phyloP scores from a whole-genome alignment of 2,797 vertebrate genomes.

The Megalops cyprinoides region DNA sequence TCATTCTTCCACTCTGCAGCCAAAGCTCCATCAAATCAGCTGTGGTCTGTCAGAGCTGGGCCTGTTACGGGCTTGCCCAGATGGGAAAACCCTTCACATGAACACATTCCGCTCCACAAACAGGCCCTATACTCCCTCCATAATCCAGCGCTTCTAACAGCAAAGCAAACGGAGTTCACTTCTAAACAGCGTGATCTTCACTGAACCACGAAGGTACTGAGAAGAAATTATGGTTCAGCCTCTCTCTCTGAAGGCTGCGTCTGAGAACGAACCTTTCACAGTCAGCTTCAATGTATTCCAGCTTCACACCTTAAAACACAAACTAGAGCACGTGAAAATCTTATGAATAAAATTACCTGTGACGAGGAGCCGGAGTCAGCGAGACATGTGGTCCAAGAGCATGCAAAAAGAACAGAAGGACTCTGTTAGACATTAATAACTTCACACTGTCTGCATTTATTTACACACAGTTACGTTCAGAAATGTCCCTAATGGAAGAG shows the following conservation, averaged over 20 bases:
- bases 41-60: too few relatives aligned
- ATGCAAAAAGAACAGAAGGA: constrained; percentile 13
- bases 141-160: neutral
- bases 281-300: neutral
- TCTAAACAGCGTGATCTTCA: too few relatives aligned
- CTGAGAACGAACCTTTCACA: neutral
- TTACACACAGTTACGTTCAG: neutral
- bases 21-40: too few relatives aligned
- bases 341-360: constrained; percentile 41
- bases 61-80: too few relatives aligned
- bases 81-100: neutral
- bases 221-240: too few relatives aligned
- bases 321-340: neutral
- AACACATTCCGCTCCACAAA: neutral
- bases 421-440: neutral
- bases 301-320: constrained; percentile 7
- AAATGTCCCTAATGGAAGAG: neutral
- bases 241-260: neutral
- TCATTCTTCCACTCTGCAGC: too few relatives aligned
- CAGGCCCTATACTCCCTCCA: neutral
- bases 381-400: constrained; percentile 5
- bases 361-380: constrained; percentile 15
- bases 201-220: too few relatives aligned
- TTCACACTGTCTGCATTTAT: neutral
- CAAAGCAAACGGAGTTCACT: neutral